Evolutionary conservation across 35 echinoderm and acorn worm species (phyloP).

Genomic region (Hemicentrotus pulcherrimus): DNA sequence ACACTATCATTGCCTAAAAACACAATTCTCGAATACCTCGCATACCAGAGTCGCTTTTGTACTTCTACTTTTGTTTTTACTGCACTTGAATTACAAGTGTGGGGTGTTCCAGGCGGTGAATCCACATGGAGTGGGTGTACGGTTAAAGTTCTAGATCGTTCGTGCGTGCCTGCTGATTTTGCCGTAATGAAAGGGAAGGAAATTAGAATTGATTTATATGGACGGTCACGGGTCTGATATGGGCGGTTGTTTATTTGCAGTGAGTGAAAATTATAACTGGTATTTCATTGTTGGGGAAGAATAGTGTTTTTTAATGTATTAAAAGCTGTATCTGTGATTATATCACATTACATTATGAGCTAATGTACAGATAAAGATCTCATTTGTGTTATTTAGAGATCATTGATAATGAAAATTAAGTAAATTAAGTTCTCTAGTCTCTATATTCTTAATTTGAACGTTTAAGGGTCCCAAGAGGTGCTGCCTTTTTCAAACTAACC

Average conservation of each 20-base stretch:
- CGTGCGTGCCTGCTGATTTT: neutral
- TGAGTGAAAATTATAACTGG: no score
- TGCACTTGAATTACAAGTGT: neutral
- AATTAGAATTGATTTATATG: neutral
- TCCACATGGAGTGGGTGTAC: neutral
- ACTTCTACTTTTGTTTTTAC: constrained; percentile 13
- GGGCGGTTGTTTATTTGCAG: neutral
- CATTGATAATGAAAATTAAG: no score
- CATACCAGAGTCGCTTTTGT: neutral
- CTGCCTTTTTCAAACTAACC: no score
- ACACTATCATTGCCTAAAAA: neutral
- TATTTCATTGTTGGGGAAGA: no score
- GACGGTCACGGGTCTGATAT: neutral
- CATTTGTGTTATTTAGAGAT: no score
- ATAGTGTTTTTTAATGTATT: no score
- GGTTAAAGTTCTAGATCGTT: neutral
- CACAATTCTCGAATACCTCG: neutral
- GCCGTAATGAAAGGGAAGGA: neutral
- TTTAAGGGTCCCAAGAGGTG: no score
- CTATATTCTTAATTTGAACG: no score
- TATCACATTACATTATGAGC: no score
- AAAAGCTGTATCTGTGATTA: no score
- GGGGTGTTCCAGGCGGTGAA: neutral
- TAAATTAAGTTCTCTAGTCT: no score
- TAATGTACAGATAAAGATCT: no score